phyloP scores from a whole-genome alignment of 2,113 vertebrate species.

The Rhinichthys klamathensis region DNA sequence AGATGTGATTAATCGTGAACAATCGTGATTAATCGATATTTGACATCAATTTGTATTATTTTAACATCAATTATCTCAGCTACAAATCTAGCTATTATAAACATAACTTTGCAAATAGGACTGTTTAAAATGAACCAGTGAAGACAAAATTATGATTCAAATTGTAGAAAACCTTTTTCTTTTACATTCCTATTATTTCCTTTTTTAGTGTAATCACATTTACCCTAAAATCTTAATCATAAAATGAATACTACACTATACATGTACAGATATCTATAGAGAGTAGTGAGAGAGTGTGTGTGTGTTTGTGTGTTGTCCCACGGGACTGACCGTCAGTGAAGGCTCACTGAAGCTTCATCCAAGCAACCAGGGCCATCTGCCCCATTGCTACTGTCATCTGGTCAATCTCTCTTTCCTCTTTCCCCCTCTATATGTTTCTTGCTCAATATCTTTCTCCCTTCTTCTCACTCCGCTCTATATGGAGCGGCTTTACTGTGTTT shows the following conservation, averaged over 20 bases:
- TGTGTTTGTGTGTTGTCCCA: constrained; percentile 35
- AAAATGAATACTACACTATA: neutral
- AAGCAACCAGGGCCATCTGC: constrained; percentile 56
- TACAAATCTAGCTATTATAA: neutral
- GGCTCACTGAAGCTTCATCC: constrained; percentile 58
- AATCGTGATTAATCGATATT: no score
- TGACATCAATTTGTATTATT: no score
- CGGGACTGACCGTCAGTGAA: constrained; percentile 51
- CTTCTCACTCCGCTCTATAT: constrained; percentile 31
- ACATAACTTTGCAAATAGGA: neutral
- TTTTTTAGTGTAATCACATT: neutral
- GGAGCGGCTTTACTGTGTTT: constrained; percentile 74
- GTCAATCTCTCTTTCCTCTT: constrained; percentile 11
- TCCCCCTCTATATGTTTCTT: constrained; percentile 25
- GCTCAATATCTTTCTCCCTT: constrained; percentile 24
- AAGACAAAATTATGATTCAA: neutral
- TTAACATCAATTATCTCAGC: no score
- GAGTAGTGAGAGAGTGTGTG: constrained; percentile 26
- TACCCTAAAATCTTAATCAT: neutral
- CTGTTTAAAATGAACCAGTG: neutral
- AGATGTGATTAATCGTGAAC: no score
- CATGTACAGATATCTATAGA: neutral
- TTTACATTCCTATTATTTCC: neutral
- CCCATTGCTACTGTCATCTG: constrained; percentile 53
- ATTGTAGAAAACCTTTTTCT: neutral